phyloP scores from a whole-genome alignment of 2,797 vertebrate genomes.

The Microctenopoma steveboyesi region DNA sequence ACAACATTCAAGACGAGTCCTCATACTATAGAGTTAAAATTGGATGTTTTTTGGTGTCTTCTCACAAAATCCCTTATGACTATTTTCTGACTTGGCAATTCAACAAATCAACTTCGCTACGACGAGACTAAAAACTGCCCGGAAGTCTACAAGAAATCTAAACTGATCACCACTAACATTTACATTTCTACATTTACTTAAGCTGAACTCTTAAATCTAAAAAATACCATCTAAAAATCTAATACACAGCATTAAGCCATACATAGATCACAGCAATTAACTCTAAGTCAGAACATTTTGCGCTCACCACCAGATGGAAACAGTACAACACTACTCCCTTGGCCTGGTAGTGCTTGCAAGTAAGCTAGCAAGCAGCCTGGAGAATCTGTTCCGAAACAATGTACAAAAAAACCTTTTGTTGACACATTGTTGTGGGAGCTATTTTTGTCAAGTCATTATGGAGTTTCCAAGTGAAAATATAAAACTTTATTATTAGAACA shows the following conservation, averaged over 20 bases:
- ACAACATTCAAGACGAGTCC: slow-evolving; percentile 4
- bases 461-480: too few relatives aligned
- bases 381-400: too few relatives aligned
- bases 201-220: not conserved
- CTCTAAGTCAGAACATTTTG: not conserved
- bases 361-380: too few relatives aligned
- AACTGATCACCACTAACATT: not conserved
- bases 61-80: not conserved
- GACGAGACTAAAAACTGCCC: not conserved
- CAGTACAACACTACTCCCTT: not conserved
- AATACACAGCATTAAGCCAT: not conserved
- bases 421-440: too few relatives aligned
- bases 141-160: not conserved
- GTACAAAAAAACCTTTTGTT: too few relatives aligned
- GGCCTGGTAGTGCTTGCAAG: not conserved
- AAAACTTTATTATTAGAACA: too few relatives aligned
- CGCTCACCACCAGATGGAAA: not conserved
- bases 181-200: not conserved
- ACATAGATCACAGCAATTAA: not conserved
- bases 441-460: too few relatives aligned
- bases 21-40: not conserved
- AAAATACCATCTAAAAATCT: not conserved
- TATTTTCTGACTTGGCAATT: not conserved
- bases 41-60: not conserved
- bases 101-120: not conserved